Conservation (phyloP, 2,888 invertebrate species). For the Synergus itoensis region DNA sequence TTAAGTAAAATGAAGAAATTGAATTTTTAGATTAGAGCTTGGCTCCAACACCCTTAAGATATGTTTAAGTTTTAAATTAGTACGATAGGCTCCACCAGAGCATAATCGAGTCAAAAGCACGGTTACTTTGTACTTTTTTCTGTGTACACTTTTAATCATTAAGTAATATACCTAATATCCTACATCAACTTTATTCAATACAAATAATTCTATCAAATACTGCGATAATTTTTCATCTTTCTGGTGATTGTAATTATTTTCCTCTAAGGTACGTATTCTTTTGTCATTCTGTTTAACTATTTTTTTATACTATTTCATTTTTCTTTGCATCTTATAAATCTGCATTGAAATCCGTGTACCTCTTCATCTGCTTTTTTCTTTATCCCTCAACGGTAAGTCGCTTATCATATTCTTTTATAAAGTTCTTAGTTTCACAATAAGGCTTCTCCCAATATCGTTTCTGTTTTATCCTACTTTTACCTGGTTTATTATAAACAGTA, state of each 20-base stretch:
- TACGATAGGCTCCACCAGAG: too few relatives aligned
- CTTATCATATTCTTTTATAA: constrained; percentile 25
- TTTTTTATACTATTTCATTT: background rate
- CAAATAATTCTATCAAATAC: background rate
- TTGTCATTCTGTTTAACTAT: background rate
- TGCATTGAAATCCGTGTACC: constrained; percentile 4
- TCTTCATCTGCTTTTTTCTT: constrained; percentile 12
- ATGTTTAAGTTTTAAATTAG: too few relatives aligned
- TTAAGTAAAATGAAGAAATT: too few relatives aligned
- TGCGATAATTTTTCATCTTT: background rate
- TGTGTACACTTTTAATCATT: background rate
- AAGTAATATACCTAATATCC: background rate
- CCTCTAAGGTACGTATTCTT: background rate
- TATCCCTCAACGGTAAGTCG: constrained; percentile 22
- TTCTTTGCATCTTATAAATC: background rate
- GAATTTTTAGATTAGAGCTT: too few relatives aligned
- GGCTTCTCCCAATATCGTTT: background rate
- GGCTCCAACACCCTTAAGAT: too few relatives aligned
- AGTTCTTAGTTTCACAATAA: constrained; percentile 4
- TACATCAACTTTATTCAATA: background rate
- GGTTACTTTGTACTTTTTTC: too few relatives aligned
- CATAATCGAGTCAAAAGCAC: background rate
- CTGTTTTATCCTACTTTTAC: background rate
- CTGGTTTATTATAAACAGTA: constrained; percentile 6
- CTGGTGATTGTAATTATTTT: background rate